These are phyloP conservation scores for Mystacornis crossleyi DNA, from an alignment of 2,113 vertebrate genomes.

Conservation along the genomic window DNA sequence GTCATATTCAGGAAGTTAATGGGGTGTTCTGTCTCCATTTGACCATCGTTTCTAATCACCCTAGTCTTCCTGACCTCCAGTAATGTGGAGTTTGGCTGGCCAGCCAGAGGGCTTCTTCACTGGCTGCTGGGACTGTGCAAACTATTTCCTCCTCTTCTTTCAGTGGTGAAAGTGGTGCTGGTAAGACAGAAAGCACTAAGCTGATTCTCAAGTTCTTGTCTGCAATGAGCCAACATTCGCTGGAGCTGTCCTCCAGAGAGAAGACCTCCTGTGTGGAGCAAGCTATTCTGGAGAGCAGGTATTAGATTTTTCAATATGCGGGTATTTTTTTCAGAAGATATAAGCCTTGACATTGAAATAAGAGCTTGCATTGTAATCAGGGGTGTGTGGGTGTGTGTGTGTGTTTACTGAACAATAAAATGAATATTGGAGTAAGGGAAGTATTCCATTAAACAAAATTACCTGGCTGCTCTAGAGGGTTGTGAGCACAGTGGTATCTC, in stretches of 20 bases:
- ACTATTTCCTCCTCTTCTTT: conserved; percentile 19
- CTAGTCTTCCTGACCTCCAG: background rate
- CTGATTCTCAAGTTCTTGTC: conserved; percentile 95
- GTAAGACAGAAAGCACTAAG: conserved; percentile 98
- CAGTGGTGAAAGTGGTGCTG: conserved; percentile 97
- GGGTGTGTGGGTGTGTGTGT: background rate
- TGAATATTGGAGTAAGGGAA: background rate
- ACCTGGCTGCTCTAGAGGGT: background rate
- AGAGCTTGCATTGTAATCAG: background rate
- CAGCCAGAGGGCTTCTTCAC: background rate
- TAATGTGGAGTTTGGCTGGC: background rate
- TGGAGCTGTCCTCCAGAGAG: conserved; percentile 81
- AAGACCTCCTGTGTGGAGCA: conserved; percentile 87
- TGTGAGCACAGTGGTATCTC: background rate
- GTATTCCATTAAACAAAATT: background rate
- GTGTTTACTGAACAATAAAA: background rate
- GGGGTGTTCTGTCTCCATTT: background rate
- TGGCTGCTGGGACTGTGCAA: background rate
- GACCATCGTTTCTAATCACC: background rate
- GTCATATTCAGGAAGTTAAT: background rate
- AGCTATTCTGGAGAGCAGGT: conserved; percentile 98
- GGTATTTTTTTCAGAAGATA: background rate
- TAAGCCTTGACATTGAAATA: background rate
- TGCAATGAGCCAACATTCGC: conserved; percentile 89
- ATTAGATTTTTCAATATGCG: background rate